Base-by-base conservation (phyloP, 2,113 vertebrate species). In the Oryzias melastigma region DNA sequence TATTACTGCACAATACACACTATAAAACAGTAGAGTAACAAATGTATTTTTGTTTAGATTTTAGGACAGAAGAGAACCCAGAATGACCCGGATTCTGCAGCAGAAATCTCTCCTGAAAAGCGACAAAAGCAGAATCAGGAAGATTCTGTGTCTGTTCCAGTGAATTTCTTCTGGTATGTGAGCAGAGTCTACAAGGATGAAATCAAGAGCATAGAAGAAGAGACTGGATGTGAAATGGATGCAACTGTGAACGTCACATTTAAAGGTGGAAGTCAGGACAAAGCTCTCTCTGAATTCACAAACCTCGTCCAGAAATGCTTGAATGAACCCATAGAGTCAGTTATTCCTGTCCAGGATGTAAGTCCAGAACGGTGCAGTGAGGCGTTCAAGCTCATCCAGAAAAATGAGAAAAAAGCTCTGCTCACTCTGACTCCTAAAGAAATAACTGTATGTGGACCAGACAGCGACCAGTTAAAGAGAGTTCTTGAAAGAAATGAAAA, bases 121-220 rank as follows among this genome's bases (percentile, higher is more conserved):
- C 16, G 4, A 5, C n/a, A 3, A 46, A 46, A 7, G 17, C 16
- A 46, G 44, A 16, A 16, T 46, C 5, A n/a, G 35, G 35, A 35
- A 46, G 15, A 46, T 7, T 7, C 6, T 46, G 35, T 27, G 14
- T 13, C 8, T 1, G 0, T 83, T 15, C 3, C 88, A 14, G 8
- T 85, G 17, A 0, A 0, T 40, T 19, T 0, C 6, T 87, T 48
- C 61, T 78, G 65, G 65, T 89, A 86, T 18, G 4, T 91, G 52
- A 43, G 3, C 53, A 43, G 76, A 22, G 51, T 65, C 58, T 81
- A 75, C 16, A 5, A 20, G 48, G 35, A 87, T 12, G 74, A 88
- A 47, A 5, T 91, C 0, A 0, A 81, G 17, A 17, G 0, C 3
- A 85, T 91, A 4, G 14, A 55, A 42, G 16, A 47, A 42, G 0